Percentiles rank a stretch among this genome's conserved stretches.
Evolutionary conservation across 2,888 invertebrate genomes (phyloP).

Genomic region (Metallyticus violacea): DNA sequence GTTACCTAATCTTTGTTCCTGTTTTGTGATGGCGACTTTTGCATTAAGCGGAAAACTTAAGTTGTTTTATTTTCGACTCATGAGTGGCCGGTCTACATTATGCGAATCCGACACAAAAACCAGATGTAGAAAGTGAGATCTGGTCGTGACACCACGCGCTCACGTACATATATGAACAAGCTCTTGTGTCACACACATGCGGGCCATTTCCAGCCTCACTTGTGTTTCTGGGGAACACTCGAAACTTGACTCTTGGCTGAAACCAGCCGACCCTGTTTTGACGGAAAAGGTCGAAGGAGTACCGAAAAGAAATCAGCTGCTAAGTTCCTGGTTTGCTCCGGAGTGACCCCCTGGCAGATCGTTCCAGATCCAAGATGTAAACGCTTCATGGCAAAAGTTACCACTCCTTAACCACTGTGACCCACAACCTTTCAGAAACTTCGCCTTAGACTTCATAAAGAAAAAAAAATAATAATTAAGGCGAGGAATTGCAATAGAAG

Average conservation of each 20-base stretch:
- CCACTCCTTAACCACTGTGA: not conserved
- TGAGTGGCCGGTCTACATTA: not conserved
- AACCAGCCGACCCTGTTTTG: not conserved
- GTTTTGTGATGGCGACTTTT: not conserved
- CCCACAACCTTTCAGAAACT: not conserved
- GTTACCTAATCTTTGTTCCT: not conserved
- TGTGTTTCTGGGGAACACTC: not conserved
- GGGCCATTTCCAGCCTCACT: too few relatives aligned
- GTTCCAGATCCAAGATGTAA: not conserved
- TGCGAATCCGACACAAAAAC: not conserved
- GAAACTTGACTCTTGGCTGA: not conserved
- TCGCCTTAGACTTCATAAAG: not conserved
- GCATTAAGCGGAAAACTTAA: not conserved
- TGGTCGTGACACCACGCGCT: not conserved
- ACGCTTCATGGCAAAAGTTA: not conserved
- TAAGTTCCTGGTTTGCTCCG: not conserved
- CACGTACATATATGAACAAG: not conserved
- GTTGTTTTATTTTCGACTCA: too few relatives aligned
- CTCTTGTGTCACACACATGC: not conserved
- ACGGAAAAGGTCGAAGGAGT: not conserved
- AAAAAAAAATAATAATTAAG: too few relatives aligned
- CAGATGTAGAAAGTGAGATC: not conserved
- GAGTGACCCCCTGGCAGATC: not conserved
- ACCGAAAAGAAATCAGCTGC: not conserved
- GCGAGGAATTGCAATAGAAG: too few relatives aligned